Percentiles rank a stretch among this genome's conserved stretches.
These are phyloP conservation scores for Phlogophora meticulosa DNA, from an alignment of 2,888 invertebrate species.

Conservation along the genomic window DNA sequence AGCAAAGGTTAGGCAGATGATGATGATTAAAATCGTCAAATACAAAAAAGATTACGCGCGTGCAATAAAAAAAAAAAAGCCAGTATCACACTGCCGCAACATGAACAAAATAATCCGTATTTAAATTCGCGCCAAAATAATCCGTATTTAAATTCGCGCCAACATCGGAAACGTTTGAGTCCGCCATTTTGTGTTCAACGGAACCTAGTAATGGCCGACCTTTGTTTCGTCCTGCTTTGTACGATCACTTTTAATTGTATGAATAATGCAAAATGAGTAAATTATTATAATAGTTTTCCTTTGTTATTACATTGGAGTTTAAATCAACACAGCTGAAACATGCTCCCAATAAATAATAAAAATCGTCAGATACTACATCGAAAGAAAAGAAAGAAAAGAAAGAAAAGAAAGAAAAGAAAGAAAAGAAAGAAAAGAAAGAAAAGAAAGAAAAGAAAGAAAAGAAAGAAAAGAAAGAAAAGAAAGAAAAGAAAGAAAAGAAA, in stretches of 20 bases:
- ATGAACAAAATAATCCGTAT: constrained; percentile 34
- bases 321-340: not conserved
- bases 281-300: constrained; percentile 33
- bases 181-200: constrained; percentile 56
- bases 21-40: not conserved
- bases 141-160: constrained; percentile 42
- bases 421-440: no score
- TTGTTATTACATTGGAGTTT: constrained; percentile 2
- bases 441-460: no score
- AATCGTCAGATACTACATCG: no score
- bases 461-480: no score
- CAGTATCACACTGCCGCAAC: constrained; percentile 9
- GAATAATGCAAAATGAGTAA: constrained; percentile 35
- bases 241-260: constrained; percentile 48
- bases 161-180: constrained; percentile 46
- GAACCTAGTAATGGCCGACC: constrained; percentile 54
- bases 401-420: no score
- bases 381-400: no score
- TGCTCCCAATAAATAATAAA: not conserved
- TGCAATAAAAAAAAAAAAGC: constrained; percentile 4
- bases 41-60: not conserved
- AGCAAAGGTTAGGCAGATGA: no score
- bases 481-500: no score
- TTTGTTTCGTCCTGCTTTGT: constrained; percentile 51
- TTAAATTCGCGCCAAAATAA: constrained; percentile 42